phyloP scores from a whole-genome alignment of 2,797 vertebrate genomes.

The Sebastes reedi region DNA sequence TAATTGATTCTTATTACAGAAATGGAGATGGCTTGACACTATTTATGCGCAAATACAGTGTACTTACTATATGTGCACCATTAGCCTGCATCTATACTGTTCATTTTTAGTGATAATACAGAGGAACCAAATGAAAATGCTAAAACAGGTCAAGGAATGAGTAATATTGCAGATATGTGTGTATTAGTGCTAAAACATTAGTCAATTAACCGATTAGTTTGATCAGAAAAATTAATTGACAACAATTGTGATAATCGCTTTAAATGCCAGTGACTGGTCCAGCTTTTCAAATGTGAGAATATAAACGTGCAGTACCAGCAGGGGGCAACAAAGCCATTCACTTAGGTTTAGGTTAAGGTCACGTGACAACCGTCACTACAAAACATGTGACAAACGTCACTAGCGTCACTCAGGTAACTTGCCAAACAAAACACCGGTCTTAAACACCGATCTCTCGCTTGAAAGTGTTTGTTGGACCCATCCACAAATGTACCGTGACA shows the following conservation, averaged over 20 bases:
- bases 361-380: too few species aligned
- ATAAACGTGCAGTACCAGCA: too few species aligned
- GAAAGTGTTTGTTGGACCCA: too few species aligned
- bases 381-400: too few species aligned
- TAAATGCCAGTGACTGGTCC: background rate
- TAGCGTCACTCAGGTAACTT: too few species aligned
- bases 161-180: background rate
- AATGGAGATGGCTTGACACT: conserved; percentile 12
- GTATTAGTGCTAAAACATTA: background rate
- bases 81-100: background rate
- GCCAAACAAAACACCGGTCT: too few species aligned
- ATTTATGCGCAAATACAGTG: background rate
- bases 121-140: background rate
- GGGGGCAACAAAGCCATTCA: too few species aligned
- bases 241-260: background rate
- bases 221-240: background rate
- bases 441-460: too few species aligned
- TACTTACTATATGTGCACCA: background rate
- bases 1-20: conserved; percentile 32
- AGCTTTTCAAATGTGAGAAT: background rate
- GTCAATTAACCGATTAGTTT: background rate
- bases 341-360: too few species aligned
- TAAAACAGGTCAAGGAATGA: background rate
- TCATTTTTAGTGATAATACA: background rate
- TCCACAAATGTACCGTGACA: too few species aligned